Base-by-base conservation (phyloP, 37 sponge, comb jelly and placozoan genomes). In the Diacarnus erythraeanus region DNA sequence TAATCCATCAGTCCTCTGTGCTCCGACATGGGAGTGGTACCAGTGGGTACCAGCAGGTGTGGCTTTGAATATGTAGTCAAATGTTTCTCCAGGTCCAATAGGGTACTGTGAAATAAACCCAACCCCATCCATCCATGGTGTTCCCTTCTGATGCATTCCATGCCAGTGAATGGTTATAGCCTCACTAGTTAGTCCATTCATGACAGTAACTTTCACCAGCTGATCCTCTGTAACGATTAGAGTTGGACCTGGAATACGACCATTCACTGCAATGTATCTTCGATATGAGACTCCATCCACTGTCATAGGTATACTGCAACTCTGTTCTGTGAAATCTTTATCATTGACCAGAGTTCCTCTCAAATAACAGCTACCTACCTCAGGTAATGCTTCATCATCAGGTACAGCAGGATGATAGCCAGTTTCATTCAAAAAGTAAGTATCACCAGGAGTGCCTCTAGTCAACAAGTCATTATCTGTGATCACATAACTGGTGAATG, bases 41-140 rank as follows among this genome's bases (percentile, higher is more conserved):
- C 93, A 92, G 79, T 80, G 77, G 20, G 93, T 92, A 0, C 93
- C 93, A 56, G 85, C 42, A 20, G 80, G 85, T 17, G 34, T 58
- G 23, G 86, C 85, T 30, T 30, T 77, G 63, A 92, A 92, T 9
- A 47, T 63, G 70, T 92, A 92, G 10, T 42, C 69, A 57, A 85
- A 92, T 9, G 33, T 57, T 30, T 64, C 60, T 1, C 43, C 74
- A 20, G 93, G 73, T 9, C 20, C 29, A 37, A 92, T 92, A 18
- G 81, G 85, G 47, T 78, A 81, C 36, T 92, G 93, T 12, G 93
- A 79, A 34, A 92, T 67, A 2, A 59, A 58, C 2, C 69, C 82
- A 12, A 87, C 93, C 37, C 93, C 93, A 80, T 92, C 93, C 85
- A 84, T 84, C 86, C 86, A 87, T 1, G 81, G 86, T 6, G 82